These are phyloP conservation scores for Phrynocephalus forsythii DNA, from an alignment of 2,797 vertebrate genomes.

Conservation along the genomic window DNA sequence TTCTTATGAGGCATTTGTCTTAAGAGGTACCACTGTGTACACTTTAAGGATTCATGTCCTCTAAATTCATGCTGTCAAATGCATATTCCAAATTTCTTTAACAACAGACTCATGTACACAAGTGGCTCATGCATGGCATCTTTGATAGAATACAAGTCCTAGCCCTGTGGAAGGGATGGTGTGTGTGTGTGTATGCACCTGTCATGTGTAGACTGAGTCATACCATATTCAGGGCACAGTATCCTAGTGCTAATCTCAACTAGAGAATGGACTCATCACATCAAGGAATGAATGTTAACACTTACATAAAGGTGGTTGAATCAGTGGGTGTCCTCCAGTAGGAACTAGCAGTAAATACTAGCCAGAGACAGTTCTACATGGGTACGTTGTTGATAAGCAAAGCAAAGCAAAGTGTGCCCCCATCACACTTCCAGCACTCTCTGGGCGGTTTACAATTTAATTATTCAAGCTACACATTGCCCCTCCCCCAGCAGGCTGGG, in stretches of 20 bases:
- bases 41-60: not conserved
- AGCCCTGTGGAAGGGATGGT: not conserved
- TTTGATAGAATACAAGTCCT: not conserved
- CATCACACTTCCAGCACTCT: no score
- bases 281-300: no score
- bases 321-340: no score
- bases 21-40: not conserved
- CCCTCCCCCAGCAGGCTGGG: no score
- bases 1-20: no score
- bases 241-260: no score
- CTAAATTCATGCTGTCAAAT: not conserved
- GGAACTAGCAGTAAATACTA: no score
- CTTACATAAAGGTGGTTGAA: no score
- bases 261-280: no score
- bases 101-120: not conserved
- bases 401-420: not conserved
- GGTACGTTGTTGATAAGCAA: not conserved
- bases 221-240: not conserved
- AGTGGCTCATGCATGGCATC: no score
- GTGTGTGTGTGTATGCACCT: not conserved
- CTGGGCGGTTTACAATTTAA: no score
- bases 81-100: not conserved
- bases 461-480: no score
- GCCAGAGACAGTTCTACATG: not conserved
- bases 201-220: not conserved